Evolutionary conservation across 2,797 vertebrate species (phyloP), one percentile per base, ranked within the genome.

Genomic region (Champsocephalus esox): DNA sequence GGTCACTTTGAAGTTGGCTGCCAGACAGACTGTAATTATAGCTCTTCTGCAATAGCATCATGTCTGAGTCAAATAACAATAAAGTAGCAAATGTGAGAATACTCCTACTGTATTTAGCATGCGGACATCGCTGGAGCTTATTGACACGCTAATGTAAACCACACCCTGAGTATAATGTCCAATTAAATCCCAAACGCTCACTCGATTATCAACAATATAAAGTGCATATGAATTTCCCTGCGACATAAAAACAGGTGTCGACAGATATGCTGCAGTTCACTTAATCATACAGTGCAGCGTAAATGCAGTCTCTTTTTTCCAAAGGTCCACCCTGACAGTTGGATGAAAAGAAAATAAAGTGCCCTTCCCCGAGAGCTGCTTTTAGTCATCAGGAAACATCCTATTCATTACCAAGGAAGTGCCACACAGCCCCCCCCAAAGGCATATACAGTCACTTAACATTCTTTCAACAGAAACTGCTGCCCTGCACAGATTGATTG

Each of bases 311-410:
- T 2, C 8, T 60, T 21, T 9, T 12, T 71, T 32, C n/a, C 6
- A 13, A 44, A 66, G 14, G 3, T 3, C 6, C 52, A 60, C 54
- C 4, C 9, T 21, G 49, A 61, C 7, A 32, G 12, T 6, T 38
- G 14, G 6, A 66, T 67, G 28, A 61, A 52, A 24, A 44, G 44
- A 64, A 38, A 74, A 16, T 2, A 5, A 63, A 14, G 2, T 21
- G 49, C 41, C 67, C 56, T 62, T 62, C 55, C 75, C 64, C 43
- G 12, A 45, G 6, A 52, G 5, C 16, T 9, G 45, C 21, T 38
- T 55, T 83, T 16, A 52, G 57, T 82, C 69, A 75, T 61, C 49
- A 69, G 49, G 43, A 49, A 66, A 41, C 49, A 43, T 50, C 1
- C 9, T 2, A n/a, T 66, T 62, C 12, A 38, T 17, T 19, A 12